Conservation (phyloP, 2,888 invertebrate genomes). For the Erebia epiphron region DNA sequence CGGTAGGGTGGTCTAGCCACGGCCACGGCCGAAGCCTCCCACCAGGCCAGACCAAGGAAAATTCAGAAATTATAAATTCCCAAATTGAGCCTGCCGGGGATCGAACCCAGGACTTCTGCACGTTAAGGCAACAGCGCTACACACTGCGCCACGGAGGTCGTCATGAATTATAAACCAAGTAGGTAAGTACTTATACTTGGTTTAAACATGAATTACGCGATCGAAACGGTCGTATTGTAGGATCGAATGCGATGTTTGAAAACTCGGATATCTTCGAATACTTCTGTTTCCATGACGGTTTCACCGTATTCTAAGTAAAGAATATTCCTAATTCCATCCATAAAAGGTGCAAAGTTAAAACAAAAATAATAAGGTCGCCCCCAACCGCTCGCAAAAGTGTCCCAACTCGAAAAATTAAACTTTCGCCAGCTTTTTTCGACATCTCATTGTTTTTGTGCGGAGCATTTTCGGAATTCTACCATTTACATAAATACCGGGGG, state of each 20-base stretch:
- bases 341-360: slow-evolving; percentile 33
- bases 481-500: slow-evolving; percentile 78
- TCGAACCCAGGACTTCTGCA: no score
- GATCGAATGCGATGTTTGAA: neutral
- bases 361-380: slow-evolving; percentile 42
- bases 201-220: neutral
- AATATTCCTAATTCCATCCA: slow-evolving; percentile 34
- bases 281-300: neutral
- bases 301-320: slow-evolving; percentile 2
- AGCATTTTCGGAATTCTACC: slow-evolving; percentile 76
- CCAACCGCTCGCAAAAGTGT: slow-evolving; percentile 54
- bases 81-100: no score
- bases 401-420: slow-evolving; percentile 69
- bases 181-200: neutral
- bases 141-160: no score
- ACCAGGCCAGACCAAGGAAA: no score
- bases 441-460: slow-evolving; percentile 71
- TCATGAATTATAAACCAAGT: no score
- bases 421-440: slow-evolving; percentile 71
- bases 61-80: no score
- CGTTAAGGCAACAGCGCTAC: no score
- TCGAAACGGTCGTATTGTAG: neutral
- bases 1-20: no score
- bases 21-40: no score
- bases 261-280: neutral